A percentile compares a stretch with the other conserved stretches of the same genome.
These are phyloP conservation scores for Paratrypauchen microcephalus DNA, from an alignment of 2,797 vertebrate genomes.

Conservation along the genomic window DNA sequence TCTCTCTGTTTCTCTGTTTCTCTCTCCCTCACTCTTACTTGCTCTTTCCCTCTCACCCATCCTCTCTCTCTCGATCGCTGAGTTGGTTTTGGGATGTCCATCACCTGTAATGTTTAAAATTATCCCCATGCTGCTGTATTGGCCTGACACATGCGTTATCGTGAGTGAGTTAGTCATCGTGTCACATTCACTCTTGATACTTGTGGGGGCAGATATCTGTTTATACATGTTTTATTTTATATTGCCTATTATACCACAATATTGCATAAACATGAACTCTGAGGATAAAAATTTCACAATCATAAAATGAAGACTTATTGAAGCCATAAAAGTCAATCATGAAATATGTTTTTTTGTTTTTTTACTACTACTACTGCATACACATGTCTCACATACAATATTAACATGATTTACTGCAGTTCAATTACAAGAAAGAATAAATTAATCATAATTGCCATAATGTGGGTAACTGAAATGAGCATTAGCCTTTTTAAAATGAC, in stretches of 20 bases:
- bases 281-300: neutral
- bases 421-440: no score
- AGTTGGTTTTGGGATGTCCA: constrained; percentile 3
- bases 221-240: neutral
- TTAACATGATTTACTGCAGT: no score
- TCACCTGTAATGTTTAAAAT: constrained; percentile 17
- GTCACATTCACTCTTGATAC: constrained; percentile 22
- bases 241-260: constrained; percentile 3
- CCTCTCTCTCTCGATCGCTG: neutral
- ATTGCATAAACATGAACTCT: neutral
- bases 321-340: no score
- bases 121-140: neutral
- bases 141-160: constrained; percentile 27
- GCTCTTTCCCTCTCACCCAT: neutral
- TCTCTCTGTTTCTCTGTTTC: no score
- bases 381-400: no score
- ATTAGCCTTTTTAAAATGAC: no score
- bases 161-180: constrained; percentile 24
- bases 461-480: no score
- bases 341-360: no score
- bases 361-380: no score
- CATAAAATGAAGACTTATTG: neutral
- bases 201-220: constrained; percentile 15
- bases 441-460: no score
- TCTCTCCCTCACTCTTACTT: neutral